Evolutionary conservation across 2,797 vertebrate genomes (phyloP).

Genomic region (Chaunax sp.): DNA sequence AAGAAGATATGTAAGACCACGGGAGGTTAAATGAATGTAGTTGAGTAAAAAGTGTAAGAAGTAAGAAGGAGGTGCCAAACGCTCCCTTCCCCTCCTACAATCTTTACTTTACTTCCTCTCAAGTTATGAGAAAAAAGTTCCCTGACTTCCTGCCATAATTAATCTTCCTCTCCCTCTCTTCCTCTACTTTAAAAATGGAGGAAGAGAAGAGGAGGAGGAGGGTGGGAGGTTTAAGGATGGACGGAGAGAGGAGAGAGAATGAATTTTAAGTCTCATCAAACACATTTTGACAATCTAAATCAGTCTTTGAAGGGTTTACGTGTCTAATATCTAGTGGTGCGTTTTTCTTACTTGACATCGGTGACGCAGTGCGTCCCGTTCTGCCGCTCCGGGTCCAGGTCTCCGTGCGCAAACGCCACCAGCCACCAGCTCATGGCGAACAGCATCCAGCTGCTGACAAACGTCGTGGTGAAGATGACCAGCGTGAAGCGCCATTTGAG

Average conservation of each 20-base stretch:
- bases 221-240: slow-evolving; percentile 1
- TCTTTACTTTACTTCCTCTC: slow-evolving; percentile 20
- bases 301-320: no score
- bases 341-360: slow-evolving; percentile 87
- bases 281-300: background rate
- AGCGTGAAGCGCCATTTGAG: slow-evolving; percentile 97
- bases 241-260: background rate
- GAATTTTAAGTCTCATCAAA: slow-evolving; percentile 8
- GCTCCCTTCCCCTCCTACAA: background rate
- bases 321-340: no score
- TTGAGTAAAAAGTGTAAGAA: no score
- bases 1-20: no score
- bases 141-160: slow-evolving; percentile 20
- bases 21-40: no score
- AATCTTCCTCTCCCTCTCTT: background rate
- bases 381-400: slow-evolving; percentile 83
- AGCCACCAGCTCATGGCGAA: slow-evolving; percentile 99
- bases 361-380: slow-evolving; percentile 86
- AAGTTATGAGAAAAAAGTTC: slow-evolving; percentile 1
- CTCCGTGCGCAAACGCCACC: slow-evolving; percentile 95
- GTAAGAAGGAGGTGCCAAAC: no score
- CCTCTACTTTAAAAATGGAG: slow-evolving; percentile 24
- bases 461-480: slow-evolving; percentile 98
- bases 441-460: slow-evolving; percentile 97
- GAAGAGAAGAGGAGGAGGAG: background rate